Conservation (phyloP, 30 jellyfish, hydroid and myxozoan species). For the Aurelia sp. region DNA sequence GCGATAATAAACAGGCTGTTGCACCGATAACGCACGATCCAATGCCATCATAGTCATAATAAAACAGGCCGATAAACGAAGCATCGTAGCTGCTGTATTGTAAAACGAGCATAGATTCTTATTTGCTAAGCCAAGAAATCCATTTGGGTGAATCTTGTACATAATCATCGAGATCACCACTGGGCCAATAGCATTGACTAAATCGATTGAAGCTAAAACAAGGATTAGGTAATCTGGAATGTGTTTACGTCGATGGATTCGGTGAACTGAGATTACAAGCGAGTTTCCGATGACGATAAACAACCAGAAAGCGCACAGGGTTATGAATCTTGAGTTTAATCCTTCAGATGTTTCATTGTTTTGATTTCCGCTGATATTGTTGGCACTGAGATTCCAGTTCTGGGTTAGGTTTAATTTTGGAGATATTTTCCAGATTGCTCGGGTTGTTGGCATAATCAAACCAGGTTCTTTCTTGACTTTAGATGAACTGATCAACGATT, state of each 20-base stretch:
- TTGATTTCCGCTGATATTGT: too few species aligned
- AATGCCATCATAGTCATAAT: slow-evolving; percentile 85
- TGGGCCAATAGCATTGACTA: slow-evolving; percentile 67
- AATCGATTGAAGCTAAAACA: slow-evolving; percentile 63
- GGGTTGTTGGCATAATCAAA: too few species aligned
- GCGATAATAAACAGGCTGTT: slow-evolving; percentile 79
- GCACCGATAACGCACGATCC: slow-evolving; percentile 91
- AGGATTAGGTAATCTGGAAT: slow-evolving; percentile 70
- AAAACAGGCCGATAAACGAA: slow-evolving; percentile 83
- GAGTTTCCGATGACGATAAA: slow-evolving; percentile 62
- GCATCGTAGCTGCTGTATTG: slow-evolving; percentile 77
- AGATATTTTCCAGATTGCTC: too few species aligned
- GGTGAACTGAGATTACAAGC: slow-evolving; percentile 49
- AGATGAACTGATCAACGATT: too few species aligned
- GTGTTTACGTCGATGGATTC: slow-evolving; percentile 53
- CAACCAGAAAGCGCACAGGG: slow-evolving; percentile 61
- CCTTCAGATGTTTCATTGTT: too few species aligned
- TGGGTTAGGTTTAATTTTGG: too few species aligned
- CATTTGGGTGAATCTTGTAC: slow-evolving; percentile 55
- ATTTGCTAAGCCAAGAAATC: slow-evolving; percentile 25
- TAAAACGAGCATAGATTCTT: slow-evolving; percentile 60
- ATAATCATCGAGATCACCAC: slow-evolving; percentile 60
- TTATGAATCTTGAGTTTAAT: slow-evolving; percentile 25
- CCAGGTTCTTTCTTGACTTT: too few species aligned
- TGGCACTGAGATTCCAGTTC: too few species aligned